Base-by-base conservation (phyloP, 2,888 invertebrate species). In the Drosophila quasianomalipes region DNA sequence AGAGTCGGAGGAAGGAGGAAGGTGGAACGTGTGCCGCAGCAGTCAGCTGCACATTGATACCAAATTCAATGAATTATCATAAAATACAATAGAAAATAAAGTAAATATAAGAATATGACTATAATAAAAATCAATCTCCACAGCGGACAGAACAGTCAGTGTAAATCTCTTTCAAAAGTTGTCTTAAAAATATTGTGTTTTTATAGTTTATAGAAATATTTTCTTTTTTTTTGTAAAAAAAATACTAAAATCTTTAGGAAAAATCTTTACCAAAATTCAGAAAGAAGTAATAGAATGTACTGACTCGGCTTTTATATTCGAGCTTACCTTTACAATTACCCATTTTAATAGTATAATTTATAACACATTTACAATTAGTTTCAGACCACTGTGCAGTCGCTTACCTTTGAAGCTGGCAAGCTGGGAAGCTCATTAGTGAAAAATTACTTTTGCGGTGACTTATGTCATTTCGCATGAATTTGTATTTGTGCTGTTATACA, bases 371-470 rank as follows among this genome's bases (percentile, higher is more conserved):
- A 41, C 9, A 5, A 4, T 19, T 22, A n/a, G 26, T 12, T 31
- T 54, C 6, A 0, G 26, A 1, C 69, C 79, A 79, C 69, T 76
- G 81, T 79, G 65, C 74, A 26, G 22, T 59, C 57, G 66, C 55
- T 75, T 74, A 80, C 75, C 76, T 66, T 47, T 26, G 47, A 47
- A 47, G 26, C 47, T 47, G 22, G 61, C 55, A 65, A 53, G 53
- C 71, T 74, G 64, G 73, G 74, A 76, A 84, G 89, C 87, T 87
- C 90, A 90, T 87, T 87, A 87, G 91, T 87, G 87, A 87, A 87
- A 87, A 87, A 87, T 87, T 87, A 86, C 87, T 87, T 80, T 80
- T 82, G 90, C 79, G 89, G 87, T 90, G 90, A 87, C 90, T 87
- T 87, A 87, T 87, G 89, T 81, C 90, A 79, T 88, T 85, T 79